Evolutionary conservation across 2,797 vertebrate genomes (phyloP).

Genomic region (Enteromius thamalakanensis): DNA sequence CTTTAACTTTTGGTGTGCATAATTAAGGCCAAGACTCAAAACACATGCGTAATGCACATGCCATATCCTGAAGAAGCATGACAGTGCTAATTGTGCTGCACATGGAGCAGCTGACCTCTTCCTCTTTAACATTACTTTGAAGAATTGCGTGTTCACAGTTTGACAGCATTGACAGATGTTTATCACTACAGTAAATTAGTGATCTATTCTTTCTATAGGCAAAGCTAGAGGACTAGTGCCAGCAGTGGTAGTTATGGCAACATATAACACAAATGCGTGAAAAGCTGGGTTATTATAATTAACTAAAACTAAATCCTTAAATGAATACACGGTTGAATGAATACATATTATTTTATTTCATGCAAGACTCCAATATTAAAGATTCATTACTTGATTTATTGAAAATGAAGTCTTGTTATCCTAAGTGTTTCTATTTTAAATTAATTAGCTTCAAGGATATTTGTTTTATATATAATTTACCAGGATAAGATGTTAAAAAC

Average conservation of each 20-base stretch:
- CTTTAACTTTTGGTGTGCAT: background rate
- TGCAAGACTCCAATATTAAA: background rate
- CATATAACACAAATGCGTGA: background rate
- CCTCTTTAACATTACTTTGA: background rate
- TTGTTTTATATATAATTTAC: no score
- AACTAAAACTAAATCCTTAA: background rate
- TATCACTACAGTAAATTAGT: background rate
- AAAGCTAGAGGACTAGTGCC: background rate
- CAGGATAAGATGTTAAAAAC: background rate
- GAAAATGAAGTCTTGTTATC: background rate
- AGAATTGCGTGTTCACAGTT: background rate
- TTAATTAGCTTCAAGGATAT: background rate
- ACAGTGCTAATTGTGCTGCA: background rate
- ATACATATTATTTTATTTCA: background rate
- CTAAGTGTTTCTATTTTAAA: background rate
- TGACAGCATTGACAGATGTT: background rate
- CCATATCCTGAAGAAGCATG: background rate
- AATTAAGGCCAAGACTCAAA: background rate
- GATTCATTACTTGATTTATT: background rate
- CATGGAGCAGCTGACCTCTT: background rate
- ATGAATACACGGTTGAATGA: background rate
- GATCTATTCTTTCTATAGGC: background rate
- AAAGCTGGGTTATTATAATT: background rate
- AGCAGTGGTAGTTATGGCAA: background rate
- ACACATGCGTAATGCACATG: slow-evolving; percentile 24